Evolutionary conservation across 2,113 vertebrate genomes (phyloP), one percentile per base, ranked within the genome.

Genomic region (Diglossa brunneiventris): DNA sequence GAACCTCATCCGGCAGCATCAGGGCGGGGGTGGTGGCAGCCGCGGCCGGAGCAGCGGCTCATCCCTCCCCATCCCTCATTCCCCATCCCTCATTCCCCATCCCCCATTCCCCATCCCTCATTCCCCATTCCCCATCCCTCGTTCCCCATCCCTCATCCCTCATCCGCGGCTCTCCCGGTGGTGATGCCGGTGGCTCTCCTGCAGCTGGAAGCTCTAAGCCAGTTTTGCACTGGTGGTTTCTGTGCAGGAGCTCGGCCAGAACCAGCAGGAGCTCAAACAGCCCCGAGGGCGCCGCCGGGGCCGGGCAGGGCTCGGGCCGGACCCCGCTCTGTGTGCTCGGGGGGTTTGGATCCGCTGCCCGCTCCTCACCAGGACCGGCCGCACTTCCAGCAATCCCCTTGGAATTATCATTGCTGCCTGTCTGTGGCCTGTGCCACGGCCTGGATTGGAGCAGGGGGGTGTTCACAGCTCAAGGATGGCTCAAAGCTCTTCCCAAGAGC

Each of bases 81-180:
- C 15, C 14, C 4, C 49, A 10, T 26, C 23, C 27, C 13, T 4
- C 49, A 9, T 10, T 5, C 16, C 50, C 10, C 27, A 7, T 27
- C 27, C 50, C 26, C 15, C 49, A 27, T 27, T 5, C 16, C 50
- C 10, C 27, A 7, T 27, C 27, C 50, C 26, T 27, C 49, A 27
- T 27, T 26, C 15, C 14, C 4, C 49, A 10, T 26, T n/a, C n/a
- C n/a, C n/a, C n/a, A n/a, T n/a, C n/a, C n/a, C n/a, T n/a, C n/a
- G n/a, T n/a, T n/a, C n/a, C n/a, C n/a, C n/a, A n/a, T n/a, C 49
- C 52, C 30, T 13, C 49, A 8, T 28, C 50, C 28, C 50, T 16
- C 27, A 18, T 30, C 10, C 53, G 30, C 2, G 1, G 16, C 17
- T 47, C 15, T 70, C 30, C 19, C 1, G 0, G 1, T 0, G 3